phyloP scores from a whole-genome alignment of 2,888 invertebrate species.

The Cryptus armator region DNA sequence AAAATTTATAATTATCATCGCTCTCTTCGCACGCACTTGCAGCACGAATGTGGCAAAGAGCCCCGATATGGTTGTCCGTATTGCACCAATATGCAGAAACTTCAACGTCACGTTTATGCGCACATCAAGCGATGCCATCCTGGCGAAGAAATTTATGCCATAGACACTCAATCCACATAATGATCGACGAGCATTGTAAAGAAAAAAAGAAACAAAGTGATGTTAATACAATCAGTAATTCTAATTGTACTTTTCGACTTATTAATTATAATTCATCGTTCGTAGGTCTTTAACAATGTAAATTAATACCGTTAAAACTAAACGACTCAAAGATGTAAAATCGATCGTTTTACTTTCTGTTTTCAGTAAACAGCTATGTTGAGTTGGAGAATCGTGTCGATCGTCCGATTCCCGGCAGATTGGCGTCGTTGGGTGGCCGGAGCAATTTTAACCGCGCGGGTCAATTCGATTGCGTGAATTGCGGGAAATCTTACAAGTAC shows the following conservation, averaged over 20 bases:
- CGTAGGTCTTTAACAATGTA: not conserved
- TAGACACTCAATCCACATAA: conserved; percentile 3
- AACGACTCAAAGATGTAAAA: not conserved
- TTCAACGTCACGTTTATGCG: conserved; percentile 75
- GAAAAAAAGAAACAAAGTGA: not conserved
- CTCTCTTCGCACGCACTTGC: conserved; percentile 63
- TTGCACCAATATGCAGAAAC: conserved; percentile 76
- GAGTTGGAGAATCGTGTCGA: conserved; percentile 29
- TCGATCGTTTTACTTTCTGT: conserved; percentile 15
- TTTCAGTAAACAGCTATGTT: conserved; percentile 40
- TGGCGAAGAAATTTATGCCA: conserved; percentile 11
- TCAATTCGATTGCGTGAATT: conserved; percentile 78
- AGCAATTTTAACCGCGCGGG: not conserved
- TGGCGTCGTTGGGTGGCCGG: not conserved
- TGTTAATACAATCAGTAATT: not conserved
- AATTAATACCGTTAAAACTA: not conserved
- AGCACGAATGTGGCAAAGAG: conserved; percentile 77
- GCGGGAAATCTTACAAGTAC: conserved; percentile 47
- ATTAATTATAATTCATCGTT: not conserved
- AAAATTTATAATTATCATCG: conserved; percentile 42
- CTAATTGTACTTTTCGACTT: not conserved
- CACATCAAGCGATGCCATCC: conserved; percentile 74
- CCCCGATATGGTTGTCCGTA: conserved; percentile 75
- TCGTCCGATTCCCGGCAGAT: conserved; percentile 17
- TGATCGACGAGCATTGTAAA: not conserved